A percentile compares a stretch with the other conserved stretches of the same genome.
phyloP scores from a whole-genome alignment of 2,888 invertebrate genomes.

The Oegoconia quadripuncta region DNA sequence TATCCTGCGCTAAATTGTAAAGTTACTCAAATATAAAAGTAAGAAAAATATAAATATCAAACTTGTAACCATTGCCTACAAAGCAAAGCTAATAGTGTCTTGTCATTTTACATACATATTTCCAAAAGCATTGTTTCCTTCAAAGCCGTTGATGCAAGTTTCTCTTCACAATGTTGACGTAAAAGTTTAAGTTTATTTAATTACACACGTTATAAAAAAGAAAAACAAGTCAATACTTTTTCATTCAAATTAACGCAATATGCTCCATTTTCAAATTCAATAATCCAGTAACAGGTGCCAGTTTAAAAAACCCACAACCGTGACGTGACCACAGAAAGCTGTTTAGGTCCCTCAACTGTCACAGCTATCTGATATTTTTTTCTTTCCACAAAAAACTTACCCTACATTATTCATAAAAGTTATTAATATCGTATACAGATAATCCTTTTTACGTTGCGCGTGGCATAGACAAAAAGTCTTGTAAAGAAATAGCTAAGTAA shows the following conservation, averaged over 20 bases:
- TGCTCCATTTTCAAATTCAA: conserved; percentile 55
- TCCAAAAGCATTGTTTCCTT: no score
- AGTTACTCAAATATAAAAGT: not conserved
- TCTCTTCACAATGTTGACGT: no score
- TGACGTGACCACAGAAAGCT: conserved; percentile 65
- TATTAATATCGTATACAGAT: conserved; percentile 34
- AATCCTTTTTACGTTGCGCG: conserved; percentile 36
- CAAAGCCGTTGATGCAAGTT: no score
- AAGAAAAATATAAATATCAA: not conserved
- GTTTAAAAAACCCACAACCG: conserved; percentile 55
- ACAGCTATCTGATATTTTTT: conserved; percentile 58
- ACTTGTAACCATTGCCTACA: not conserved
- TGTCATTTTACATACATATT: no score
- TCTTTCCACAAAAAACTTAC: conserved; percentile 36
- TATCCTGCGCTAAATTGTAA: no score
- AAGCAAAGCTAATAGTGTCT: no score
- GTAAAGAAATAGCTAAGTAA: conserved; percentile 37
- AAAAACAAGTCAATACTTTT: conserved; percentile 9
- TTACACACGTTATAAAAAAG: not conserved
- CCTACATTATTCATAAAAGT: conserved; percentile 39
- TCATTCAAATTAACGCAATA: conserved; percentile 32
- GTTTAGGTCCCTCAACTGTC: conserved; percentile 67
- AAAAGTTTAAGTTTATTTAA: no score
- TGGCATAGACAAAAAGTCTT: conserved; percentile 41
- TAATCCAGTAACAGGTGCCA: conserved; percentile 65